Conservation (phyloP, 2,113 vertebrate genomes). For the Romanogobio albipinnatus region DNA sequence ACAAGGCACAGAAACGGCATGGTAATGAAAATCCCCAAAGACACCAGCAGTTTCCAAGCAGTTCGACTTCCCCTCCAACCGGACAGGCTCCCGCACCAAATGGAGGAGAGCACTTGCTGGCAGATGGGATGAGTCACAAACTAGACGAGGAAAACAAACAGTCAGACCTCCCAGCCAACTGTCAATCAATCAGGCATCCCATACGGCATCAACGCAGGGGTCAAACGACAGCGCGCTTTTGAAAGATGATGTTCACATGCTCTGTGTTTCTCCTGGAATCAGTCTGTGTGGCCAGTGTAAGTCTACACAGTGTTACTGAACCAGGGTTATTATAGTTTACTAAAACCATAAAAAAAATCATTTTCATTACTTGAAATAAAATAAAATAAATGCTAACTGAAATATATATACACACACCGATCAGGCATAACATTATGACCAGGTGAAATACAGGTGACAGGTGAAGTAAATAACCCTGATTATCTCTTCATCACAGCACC, state of each 20-base stretch:
- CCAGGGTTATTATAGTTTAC: neutral
- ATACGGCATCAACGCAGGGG: constrained; percentile 17
- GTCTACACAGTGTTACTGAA: neutral
- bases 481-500: too few relatives aligned
- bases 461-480: too few relatives aligned
- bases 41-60: constrained; percentile 82
- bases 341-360: too few relatives aligned
- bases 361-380: neutral
- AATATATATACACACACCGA: too few relatives aligned
- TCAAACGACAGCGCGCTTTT: neutral
- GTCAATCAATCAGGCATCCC: constrained; percentile 51
- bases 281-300: neutral
- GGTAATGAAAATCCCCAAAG: constrained; percentile 82
- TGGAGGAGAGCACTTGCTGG: constrained; percentile 89
- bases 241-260: constrained; percentile 7
- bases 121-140: constrained; percentile 90
- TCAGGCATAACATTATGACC: too few relatives aligned
- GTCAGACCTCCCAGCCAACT: constrained; percentile 32
- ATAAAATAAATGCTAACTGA: neutral
- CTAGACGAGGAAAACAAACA: constrained; percentile 64
- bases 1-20: constrained; percentile 85
- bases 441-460: too few relatives aligned
- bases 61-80: constrained; percentile 85
- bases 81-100: constrained; percentile 84
- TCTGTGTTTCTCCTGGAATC: constrained; percentile 9